Percentiles rank a stretch among this genome's conserved stretches.
phyloP scores from a whole-genome alignment of 2,113 vertebrate species.

The Cyprinus carpio region DNA sequence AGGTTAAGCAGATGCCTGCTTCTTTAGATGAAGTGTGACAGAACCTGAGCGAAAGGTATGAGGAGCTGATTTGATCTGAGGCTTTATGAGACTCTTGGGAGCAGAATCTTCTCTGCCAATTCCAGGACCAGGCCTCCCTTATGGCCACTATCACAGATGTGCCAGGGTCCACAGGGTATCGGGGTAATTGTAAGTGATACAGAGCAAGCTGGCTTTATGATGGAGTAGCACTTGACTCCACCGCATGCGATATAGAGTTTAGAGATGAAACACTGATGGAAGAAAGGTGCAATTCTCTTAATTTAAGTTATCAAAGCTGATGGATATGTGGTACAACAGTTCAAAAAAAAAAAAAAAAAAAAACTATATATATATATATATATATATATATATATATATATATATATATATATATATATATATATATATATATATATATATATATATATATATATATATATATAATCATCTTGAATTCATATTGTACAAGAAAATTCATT shows the following conservation, averaged over 20 bases:
- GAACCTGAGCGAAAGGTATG: conserved; percentile 41
- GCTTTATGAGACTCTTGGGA: conserved; percentile 41
- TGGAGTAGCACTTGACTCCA: conserved; percentile 25
- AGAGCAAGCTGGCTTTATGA: conserved; percentile 43
- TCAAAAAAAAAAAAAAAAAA: too few species aligned
- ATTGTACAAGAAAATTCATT: neutral
- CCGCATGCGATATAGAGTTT: neutral
- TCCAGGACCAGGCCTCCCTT: conserved; percentile 28
- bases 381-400: too few species aligned
- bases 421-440: too few species aligned
- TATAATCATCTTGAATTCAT: neutral
- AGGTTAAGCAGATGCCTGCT: conserved; percentile 40
- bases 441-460: too few species aligned
- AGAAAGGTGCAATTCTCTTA: neutral
- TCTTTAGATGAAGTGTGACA: conserved; percentile 41
- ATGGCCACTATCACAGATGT: conserved; percentile 47
- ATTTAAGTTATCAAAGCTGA: neutral
- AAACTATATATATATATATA: too few species aligned
- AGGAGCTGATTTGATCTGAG: conserved; percentile 57
- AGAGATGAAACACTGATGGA: neutral
- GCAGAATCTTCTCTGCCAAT: conserved; percentile 43
- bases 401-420: too few species aligned
- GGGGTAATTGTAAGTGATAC: conserved; percentile 58
- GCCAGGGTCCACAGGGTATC: conserved; percentile 40
- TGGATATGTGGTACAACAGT: neutral